Percentiles rank a stretch among this genome's conserved stretches.
Evolutionary conservation across 2,888 invertebrate species (phyloP).

Genomic region (Tortrix viridana): DNA sequence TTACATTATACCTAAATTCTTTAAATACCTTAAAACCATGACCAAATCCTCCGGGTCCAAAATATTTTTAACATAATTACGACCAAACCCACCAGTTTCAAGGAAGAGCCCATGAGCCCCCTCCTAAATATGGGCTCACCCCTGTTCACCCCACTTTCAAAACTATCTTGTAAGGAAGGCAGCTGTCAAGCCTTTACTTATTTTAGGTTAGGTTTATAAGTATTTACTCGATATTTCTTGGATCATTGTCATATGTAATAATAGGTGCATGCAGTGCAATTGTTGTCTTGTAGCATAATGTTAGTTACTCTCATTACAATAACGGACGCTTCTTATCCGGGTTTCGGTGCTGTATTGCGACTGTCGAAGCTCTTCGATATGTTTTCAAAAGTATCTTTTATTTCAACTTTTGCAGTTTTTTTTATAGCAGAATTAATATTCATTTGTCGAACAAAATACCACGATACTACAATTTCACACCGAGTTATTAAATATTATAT

Average conservation of each 20-base stretch:
- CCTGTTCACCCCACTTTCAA: not conserved
- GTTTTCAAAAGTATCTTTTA: too few relatives aligned
- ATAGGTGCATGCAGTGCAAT: conserved; percentile 25
- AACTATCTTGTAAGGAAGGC: not conserved
- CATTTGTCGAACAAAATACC: too few relatives aligned
- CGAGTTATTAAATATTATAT: too few relatives aligned
- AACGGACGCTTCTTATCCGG: conserved; percentile 29
- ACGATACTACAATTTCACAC: too few relatives aligned
- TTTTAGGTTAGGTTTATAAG: not conserved
- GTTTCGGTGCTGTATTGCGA: not conserved
- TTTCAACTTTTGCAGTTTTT: too few relatives aligned
- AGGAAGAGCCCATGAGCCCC: too few relatives aligned
- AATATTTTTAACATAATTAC: conserved; percentile 3
- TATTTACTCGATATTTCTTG: conserved; percentile 9
- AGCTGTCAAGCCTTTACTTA: not conserved
- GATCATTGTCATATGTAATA: conserved; percentile 10
- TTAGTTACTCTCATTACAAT: conserved; percentile 18
- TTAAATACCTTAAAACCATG: conserved; percentile 10
- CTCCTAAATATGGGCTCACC: too few relatives aligned
- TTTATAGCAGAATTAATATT: too few relatives aligned
- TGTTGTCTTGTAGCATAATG: conserved; percentile 27
- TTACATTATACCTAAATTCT: conserved; percentile 3
- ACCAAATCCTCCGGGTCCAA: conserved; percentile 35
- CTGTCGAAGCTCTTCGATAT: not conserved
- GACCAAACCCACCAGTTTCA: conserved; percentile 3